These are phyloP conservation scores for Pollenia angustigena DNA, from an alignment of 2,888 invertebrate genomes.

Conservation along the genomic window DNA sequence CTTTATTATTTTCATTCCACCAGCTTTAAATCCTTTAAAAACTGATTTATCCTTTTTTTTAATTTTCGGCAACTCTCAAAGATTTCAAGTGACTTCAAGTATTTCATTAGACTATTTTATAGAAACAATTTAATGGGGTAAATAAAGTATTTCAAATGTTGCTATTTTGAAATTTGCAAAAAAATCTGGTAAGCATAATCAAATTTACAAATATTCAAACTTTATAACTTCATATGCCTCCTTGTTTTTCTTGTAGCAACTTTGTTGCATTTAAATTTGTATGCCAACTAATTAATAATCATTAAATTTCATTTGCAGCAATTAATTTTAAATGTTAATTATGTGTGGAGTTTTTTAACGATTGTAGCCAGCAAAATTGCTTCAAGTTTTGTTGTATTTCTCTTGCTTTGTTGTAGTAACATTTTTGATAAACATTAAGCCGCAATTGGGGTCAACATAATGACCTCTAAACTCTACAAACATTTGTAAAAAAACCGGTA, in stretches of 20 bases:
- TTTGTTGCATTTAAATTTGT: conserved; percentile 18
- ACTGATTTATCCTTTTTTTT: too few species aligned
- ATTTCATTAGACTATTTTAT: too few species aligned
- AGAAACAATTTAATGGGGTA: too few species aligned
- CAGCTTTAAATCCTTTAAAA: too few species aligned
- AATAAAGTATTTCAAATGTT: too few species aligned
- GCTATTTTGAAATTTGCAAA: background rate
- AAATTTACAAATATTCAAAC: background rate
- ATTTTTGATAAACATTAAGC: conserved; percentile 61
- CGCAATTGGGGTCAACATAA: conserved; percentile 68
- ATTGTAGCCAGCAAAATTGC: conserved; percentile 11
- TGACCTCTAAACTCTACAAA: conserved; percentile 59
- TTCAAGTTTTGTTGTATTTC: conserved; percentile 13
- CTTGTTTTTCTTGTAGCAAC: background rate
- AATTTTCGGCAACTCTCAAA: too few species aligned
- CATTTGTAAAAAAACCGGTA: conserved; percentile 55
- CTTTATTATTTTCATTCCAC: too few species aligned
- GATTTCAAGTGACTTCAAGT: too few species aligned
- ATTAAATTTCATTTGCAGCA: conserved; percentile 66
- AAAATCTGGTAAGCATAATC: background rate
- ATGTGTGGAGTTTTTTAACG: conserved; percentile 51
- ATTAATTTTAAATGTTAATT: conserved; percentile 70
- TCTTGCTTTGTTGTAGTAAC: conserved; percentile 14
- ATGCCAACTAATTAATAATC: conserved; percentile 61
- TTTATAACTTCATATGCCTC: background rate